These are phyloP conservation scores for Deilephila porcellus DNA, from an alignment of 2,888 invertebrate species.

Conservation along the genomic window DNA sequence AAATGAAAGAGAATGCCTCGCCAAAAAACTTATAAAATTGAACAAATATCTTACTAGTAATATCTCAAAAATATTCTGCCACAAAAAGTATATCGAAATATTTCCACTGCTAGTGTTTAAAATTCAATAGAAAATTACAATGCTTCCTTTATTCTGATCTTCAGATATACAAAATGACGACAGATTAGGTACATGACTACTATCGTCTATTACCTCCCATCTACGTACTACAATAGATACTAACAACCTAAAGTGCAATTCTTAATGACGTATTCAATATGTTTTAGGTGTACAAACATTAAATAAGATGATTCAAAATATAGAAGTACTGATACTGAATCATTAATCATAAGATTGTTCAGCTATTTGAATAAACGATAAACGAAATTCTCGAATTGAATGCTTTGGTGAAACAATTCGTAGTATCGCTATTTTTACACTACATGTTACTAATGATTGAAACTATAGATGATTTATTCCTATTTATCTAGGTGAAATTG, in stretches of 20 bases:
- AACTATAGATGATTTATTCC: no score
- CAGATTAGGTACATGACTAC: neutral
- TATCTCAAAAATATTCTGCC: neutral
- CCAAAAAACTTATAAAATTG: neutral
- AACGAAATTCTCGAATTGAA: neutral
- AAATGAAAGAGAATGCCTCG: no score
- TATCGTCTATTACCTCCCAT: conserved; percentile 1
- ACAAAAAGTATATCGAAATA: no score
- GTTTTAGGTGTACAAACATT: neutral
- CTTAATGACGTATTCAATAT: conserved; percentile 28
- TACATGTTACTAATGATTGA: no score
- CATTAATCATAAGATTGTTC: neutral
- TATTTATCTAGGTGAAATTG: no score
- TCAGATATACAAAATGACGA: neutral
- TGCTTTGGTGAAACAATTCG: neutral
- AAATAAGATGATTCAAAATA: neutral
- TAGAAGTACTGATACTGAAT: neutral
- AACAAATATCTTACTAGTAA: neutral
- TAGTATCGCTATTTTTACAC: no score
- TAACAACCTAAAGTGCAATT: conserved; percentile 22
- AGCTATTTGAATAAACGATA: neutral
- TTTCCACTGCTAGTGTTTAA: no score
- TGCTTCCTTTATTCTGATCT: neutral
- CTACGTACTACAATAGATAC: conserved; percentile 26
- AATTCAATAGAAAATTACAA: no score